Evolutionary conservation across 1,140 invertebrate species (phyloP).

Genomic region (Drosophila yakuba): DNA sequence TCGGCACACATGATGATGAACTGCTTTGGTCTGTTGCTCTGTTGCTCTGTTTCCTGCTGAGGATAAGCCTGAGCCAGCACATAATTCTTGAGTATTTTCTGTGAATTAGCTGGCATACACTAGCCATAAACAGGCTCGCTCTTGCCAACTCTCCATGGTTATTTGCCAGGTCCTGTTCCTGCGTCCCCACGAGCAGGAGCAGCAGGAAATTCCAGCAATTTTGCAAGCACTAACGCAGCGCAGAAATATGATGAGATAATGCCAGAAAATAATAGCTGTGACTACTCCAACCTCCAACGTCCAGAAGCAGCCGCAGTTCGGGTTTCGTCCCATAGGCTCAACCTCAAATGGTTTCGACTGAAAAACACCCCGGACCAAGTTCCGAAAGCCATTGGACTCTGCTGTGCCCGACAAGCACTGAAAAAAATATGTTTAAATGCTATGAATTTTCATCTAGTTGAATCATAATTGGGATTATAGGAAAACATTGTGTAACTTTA

Average conservation of each 20-base stretch:
- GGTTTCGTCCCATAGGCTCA: constrained; percentile 34
- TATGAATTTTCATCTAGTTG: too few relatives aligned
- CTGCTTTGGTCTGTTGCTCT: constrained; percentile 45
- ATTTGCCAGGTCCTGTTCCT: constrained; percentile 46
- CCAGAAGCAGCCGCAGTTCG: constrained; percentile 25
- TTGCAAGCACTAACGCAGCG: constrained; percentile 29
- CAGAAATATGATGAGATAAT: constrained; percentile 72
- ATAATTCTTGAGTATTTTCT: constrained; percentile 69
- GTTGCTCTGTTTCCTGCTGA: constrained; percentile 19
- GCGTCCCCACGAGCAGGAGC: constrained; percentile 13
- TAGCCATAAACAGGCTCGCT: constrained; percentile 33
- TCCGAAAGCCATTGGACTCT: constrained; percentile 17
- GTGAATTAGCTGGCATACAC: constrained; percentile 64
- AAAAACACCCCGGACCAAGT: constrained; percentile 25
- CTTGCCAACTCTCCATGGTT: constrained; percentile 22
- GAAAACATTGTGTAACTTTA: too few relatives aligned
- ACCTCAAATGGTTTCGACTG: constrained; percentile 20
- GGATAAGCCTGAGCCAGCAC: constrained; percentile 31
- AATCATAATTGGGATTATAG: too few relatives aligned
- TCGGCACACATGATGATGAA: constrained; percentile 69
- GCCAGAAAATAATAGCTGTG: constrained; percentile 59
- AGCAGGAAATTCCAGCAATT: constrained; percentile 37
- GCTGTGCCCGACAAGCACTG: constrained; percentile 2
- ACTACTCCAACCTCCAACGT: constrained; percentile 41
- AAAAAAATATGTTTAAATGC: background rate